These are phyloP conservation scores for Onychomys torridus DNA, from an alignment of 2,797 vertebrate species.

Conservation along the genomic window DNA sequence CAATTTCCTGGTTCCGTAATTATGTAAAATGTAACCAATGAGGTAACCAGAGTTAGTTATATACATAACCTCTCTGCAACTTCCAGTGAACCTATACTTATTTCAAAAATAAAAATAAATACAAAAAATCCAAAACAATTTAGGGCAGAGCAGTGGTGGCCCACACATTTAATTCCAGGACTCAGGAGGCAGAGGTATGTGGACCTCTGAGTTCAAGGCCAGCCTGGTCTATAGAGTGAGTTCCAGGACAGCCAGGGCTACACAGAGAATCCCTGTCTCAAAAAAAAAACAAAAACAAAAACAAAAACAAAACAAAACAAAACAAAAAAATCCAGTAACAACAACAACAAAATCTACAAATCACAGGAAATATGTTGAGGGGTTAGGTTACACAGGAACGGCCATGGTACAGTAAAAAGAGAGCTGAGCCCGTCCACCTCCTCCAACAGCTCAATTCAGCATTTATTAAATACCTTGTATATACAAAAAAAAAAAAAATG, in stretches of 20 bases:
- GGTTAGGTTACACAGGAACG: background rate
- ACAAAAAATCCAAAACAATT: constrained; percentile 62
- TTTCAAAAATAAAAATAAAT: constrained; percentile 55
- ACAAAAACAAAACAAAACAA: constrained; percentile 58
- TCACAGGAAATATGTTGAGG: background rate
- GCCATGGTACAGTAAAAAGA: background rate
- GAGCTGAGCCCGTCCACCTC: background rate
- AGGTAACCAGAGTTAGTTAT: background rate
- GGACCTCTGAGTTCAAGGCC: background rate
- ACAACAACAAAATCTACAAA: constrained; percentile 25
- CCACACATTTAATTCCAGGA: background rate
- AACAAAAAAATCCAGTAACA: no score
- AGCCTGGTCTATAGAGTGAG: background rate
- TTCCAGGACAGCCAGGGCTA: background rate
- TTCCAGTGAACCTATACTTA: constrained; percentile 45
- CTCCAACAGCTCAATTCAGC: background rate
- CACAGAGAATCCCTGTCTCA: background rate
- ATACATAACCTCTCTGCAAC: constrained; percentile 7
- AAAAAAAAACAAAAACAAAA: constrained; percentile 43
- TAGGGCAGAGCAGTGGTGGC: background rate
- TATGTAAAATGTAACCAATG: constrained; percentile 26
- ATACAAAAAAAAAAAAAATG: constrained; percentile 18
- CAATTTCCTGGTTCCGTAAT: constrained; percentile 22
- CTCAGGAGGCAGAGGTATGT: background rate
- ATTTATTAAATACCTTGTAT: constrained; percentile 5